Evolutionary conservation across 2,888 invertebrate species (phyloP).

Genomic region (Ophion costatus): DNA sequence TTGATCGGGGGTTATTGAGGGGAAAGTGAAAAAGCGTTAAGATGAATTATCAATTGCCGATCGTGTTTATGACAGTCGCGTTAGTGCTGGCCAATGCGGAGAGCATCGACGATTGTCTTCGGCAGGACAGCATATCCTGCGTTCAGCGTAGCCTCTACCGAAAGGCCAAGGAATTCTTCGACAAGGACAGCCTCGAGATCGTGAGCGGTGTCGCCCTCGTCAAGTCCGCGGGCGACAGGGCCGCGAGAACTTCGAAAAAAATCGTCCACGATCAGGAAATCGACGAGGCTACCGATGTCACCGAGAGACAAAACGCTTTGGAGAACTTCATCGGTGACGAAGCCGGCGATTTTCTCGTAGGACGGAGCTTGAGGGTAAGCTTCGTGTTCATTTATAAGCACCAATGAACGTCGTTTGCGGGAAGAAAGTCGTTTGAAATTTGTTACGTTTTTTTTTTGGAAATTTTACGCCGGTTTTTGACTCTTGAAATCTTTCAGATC

Average conservation of each 20-base stretch:
- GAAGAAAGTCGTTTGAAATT: not conserved
- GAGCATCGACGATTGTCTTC: slow-evolving; percentile 85
- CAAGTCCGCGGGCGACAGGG: slow-evolving; percentile 78
- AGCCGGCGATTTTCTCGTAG: slow-evolving; percentile 85
- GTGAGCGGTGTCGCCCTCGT: slow-evolving; percentile 85
- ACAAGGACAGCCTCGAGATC: slow-evolving; percentile 85
- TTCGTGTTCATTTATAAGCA: not conserved
- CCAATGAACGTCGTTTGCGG: not conserved
- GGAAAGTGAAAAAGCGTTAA: slow-evolving; percentile 40
- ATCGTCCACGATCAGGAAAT: slow-evolving; percentile 84
- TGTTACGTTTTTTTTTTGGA: not conserved
- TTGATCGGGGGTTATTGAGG: slow-evolving; percentile 31
- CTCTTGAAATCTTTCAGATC: slow-evolving; percentile 71
- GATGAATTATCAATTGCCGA: slow-evolving; percentile 67
- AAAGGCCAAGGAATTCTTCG: slow-evolving; percentile 86
- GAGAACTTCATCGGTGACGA: slow-evolving; percentile 86
- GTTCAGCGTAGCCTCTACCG: slow-evolving; percentile 86
- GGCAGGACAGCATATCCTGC: slow-evolving; percentile 87
- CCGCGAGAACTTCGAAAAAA: slow-evolving; percentile 84
- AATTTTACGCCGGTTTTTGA: not conserved
- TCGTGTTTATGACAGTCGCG: slow-evolving; percentile 73
- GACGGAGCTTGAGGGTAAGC: slow-evolving; percentile 83
- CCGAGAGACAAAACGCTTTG: slow-evolving; percentile 85
- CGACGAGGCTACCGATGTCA: slow-evolving; percentile 84
- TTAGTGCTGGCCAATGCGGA: slow-evolving; percentile 77